Conservation (phyloP, 23 tunicate species). For the Oikopleura vanhoeffeni region DNA sequence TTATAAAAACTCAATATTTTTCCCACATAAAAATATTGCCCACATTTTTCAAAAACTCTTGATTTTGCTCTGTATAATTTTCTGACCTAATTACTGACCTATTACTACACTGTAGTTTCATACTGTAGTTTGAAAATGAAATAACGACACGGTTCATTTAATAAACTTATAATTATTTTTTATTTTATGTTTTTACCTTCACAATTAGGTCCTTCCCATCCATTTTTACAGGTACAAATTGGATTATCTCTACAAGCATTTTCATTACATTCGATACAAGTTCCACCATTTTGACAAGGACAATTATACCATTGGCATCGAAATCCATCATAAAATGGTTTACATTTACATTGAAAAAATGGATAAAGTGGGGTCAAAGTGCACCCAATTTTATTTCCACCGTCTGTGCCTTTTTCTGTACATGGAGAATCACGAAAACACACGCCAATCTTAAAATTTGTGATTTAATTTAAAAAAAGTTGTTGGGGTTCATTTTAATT, state of each 20-base stretch:
- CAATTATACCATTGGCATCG: slow-evolving; percentile 12
- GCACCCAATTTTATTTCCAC: neutral
- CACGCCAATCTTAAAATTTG: neutral
- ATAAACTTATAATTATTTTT: too few relatives aligned
- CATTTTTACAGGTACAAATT: neutral
- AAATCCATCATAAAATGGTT: neutral
- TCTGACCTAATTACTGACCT: too few relatives aligned
- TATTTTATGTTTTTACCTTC: too few relatives aligned
- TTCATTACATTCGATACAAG: neutral
- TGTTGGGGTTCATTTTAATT: too few relatives aligned
- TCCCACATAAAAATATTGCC: too few relatives aligned
- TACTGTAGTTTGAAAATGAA: too few relatives aligned
- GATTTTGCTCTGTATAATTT: too few relatives aligned
- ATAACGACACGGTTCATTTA: too few relatives aligned
- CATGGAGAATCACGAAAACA: neutral
- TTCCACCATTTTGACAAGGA: slow-evolving; percentile 11
- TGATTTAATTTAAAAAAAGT: too few relatives aligned
- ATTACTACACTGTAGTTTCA: too few relatives aligned
- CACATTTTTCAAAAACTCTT: too few relatives aligned
- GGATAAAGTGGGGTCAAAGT: neutral
- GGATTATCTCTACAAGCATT: neutral
- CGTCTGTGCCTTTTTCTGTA: neutral
- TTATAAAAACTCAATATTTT: too few relatives aligned
- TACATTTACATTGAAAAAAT: neutral
- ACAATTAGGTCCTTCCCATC: neutral